Percentiles rank a stretch among this genome's conserved stretches.
phyloP scores from a whole-genome alignment of 1,140 invertebrate species.

The Acyrthosiphon pisum region DNA sequence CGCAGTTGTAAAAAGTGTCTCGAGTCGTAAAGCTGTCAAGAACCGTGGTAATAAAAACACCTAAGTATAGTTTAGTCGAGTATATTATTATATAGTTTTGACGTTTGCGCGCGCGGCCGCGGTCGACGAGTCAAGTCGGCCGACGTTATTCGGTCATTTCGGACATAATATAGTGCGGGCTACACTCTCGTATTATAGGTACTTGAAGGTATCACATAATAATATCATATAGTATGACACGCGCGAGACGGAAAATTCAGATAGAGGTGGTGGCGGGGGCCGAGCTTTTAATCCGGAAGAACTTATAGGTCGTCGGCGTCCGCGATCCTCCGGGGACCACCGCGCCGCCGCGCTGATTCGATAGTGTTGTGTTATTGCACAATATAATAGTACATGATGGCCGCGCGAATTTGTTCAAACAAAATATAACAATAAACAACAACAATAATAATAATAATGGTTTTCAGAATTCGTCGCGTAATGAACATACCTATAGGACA shows the following conservation, averaged over 20 bases:
- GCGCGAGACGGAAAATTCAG: neutral
- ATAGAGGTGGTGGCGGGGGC: neutral
- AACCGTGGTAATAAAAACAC: constrained; percentile 49
- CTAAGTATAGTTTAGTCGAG: neutral
- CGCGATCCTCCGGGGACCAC: neutral
- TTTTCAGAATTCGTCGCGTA: neutral
- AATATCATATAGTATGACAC: neutral
- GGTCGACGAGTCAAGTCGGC: constrained; percentile 13
- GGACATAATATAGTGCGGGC: neutral
- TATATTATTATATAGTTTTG: neutral
- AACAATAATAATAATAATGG: neutral
- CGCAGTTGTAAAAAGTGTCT: constrained; percentile 14
- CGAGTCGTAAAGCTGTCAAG: constrained; percentile 46
- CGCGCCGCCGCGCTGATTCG: neutral
- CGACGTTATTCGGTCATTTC: neutral
- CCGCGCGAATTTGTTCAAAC: neutral
- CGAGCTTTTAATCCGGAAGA: neutral
- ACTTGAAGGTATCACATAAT: neutral
- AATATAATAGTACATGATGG: neutral
- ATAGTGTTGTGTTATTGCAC: neutral
- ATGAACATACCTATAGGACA: neutral
- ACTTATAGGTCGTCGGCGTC: neutral
- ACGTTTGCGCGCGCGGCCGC: neutral
- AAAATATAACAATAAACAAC: neutral
- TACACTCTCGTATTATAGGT: neutral